Conservation (phyloP, 2,888 invertebrate species). For the Standfussiana lucernea region DNA sequence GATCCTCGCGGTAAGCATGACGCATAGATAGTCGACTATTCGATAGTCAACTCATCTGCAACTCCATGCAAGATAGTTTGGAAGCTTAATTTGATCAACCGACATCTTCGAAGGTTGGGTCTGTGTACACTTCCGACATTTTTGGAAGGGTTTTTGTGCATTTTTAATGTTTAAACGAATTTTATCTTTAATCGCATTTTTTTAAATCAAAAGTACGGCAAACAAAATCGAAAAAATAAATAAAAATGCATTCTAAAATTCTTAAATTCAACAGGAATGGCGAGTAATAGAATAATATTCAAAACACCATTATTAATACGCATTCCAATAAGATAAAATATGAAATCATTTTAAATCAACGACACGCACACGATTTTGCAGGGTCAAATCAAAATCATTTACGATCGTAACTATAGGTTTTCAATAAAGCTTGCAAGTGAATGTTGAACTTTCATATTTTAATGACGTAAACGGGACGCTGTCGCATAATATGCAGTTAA, state of each 20-base stretch:
- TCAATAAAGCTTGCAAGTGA: background rate
- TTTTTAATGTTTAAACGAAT: background rate
- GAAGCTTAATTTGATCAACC: constrained; percentile 79
- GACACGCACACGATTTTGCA: background rate
- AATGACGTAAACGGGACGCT: background rate
- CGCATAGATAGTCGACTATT: constrained; percentile 80
- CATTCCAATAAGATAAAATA: background rate
- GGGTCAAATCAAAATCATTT: constrained; percentile 7
- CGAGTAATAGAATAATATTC: background rate
- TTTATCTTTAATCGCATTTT: background rate
- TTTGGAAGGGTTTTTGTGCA: constrained; percentile 20
- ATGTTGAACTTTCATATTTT: background rate
- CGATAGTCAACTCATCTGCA: constrained; percentile 78
- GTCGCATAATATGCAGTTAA: constrained; percentile 2
- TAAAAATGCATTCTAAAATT: background rate
- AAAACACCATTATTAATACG: background rate
- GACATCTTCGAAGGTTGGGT: constrained; percentile 70
- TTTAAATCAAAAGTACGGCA: background rate
- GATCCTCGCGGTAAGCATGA: constrained; percentile 75
- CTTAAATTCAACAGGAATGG: too few relatives aligned
- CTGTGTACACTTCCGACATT: constrained; percentile 86
- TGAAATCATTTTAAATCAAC: background rate
- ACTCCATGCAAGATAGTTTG: constrained; percentile 82
- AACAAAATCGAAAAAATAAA: background rate
- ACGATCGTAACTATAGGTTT: constrained; percentile 8